phyloP scores from a whole-genome alignment of 1,140 invertebrate species.

The Choristoneura fumiferana region DNA sequence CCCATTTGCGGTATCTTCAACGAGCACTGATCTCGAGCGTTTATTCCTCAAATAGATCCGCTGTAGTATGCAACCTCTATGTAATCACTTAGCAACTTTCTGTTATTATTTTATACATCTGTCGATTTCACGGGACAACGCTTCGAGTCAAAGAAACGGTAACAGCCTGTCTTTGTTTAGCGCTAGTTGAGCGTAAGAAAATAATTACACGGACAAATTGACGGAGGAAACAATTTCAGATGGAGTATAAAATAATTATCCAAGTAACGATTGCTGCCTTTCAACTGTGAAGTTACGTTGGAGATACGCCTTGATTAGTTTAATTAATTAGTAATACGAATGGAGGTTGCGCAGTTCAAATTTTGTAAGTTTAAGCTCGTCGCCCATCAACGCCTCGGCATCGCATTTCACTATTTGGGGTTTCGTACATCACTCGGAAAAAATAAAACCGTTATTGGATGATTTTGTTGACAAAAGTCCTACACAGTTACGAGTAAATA shows the following conservation, averaged over 20 bases:
- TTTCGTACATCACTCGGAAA: too few relatives aligned
- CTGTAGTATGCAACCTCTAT: neutral
- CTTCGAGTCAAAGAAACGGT: conserved; percentile 32
- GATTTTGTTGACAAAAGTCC: too few relatives aligned
- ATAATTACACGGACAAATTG: conserved; percentile 40
- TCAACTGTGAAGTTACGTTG: conserved; percentile 8
- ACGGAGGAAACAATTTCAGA: conserved; percentile 25
- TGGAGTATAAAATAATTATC: conserved; percentile 35
- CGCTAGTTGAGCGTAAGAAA: conserved; percentile 44
- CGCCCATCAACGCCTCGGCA: too few relatives aligned
- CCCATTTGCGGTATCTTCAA: too few relatives aligned
- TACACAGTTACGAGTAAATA: too few relatives aligned
- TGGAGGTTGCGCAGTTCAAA: too few relatives aligned
- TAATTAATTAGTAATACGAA: neutral
- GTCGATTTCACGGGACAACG: conserved; percentile 45
- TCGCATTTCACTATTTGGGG: too few relatives aligned
- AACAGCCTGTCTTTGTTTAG: conserved; percentile 37
- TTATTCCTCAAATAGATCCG: too few relatives aligned
- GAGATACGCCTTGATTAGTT: conserved; percentile 17
- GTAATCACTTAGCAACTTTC: conserved; percentile 29
- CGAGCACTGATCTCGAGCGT: too few relatives aligned
- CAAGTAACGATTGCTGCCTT: conserved; percentile 1
- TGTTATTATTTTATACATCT: conserved; percentile 49
- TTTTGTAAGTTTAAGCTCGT: too few relatives aligned
- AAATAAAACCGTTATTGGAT: too few relatives aligned